These are phyloP conservation scores for Mnemiopsis leidyi DNA, from an alignment of 37 sponge, comb jelly and placozoan genomes.

Conservation along the genomic window DNA sequence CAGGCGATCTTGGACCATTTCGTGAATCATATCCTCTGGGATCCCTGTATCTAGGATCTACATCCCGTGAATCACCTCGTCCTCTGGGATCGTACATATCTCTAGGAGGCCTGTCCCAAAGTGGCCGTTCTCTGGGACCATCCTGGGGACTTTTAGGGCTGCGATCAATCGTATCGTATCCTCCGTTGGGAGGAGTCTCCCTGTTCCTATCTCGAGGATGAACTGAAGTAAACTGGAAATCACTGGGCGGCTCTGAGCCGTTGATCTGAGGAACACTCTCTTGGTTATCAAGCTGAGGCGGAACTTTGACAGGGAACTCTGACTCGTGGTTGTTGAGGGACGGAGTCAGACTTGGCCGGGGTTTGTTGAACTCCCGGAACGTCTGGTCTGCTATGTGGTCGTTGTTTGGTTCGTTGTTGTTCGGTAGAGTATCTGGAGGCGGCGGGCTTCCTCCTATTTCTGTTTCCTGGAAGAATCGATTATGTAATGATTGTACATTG, in stretches of 20 bases:
- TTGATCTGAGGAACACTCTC: background rate
- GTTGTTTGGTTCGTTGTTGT: background rate
- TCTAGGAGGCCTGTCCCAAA: background rate
- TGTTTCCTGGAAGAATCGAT: background rate
- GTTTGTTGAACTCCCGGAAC: background rate
- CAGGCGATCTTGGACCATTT: background rate
- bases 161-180: background rate
- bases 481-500: background rate
- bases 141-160: background rate
- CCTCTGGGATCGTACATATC: background rate
- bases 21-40: slow-evolving; percentile 24
- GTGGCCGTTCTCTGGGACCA: slow-evolving; percentile 1
- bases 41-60: background rate
- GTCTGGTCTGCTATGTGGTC: background rate
- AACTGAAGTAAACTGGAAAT: background rate
- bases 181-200: background rate
- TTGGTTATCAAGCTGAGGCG: background rate
- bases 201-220: background rate
- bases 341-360: background rate
- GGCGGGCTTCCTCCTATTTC: background rate
- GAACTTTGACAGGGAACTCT: slow-evolving; percentile 10
- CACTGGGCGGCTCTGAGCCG: background rate
- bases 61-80: background rate
- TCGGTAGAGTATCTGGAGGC: background rate
- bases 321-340: background rate